These are phyloP conservation scores for Chascanopsetta lugubris DNA, from an alignment of 2,113 vertebrate species.

Conservation along the genomic window DNA sequence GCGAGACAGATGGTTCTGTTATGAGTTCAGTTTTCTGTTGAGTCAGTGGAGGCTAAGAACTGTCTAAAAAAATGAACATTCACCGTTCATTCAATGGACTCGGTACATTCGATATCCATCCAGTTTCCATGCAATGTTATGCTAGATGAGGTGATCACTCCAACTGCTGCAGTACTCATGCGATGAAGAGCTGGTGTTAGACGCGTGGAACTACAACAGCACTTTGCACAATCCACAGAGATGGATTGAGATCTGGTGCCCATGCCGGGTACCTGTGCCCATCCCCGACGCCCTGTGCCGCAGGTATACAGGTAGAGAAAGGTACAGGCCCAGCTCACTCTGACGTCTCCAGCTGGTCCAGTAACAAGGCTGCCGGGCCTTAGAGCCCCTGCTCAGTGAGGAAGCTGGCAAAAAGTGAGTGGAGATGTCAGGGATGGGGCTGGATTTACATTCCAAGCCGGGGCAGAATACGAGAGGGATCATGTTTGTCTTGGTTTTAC, in stretches of 20 bases:
- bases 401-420: constrained; percentile 71
- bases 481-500: constrained; percentile 14
- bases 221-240: constrained; percentile 17
- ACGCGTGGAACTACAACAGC: constrained; percentile 10
- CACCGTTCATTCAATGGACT: neutral
- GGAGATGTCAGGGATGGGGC: constrained; percentile 60
- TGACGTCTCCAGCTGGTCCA: constrained; percentile 74
- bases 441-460: constrained; percentile 54
- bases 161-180: constrained; percentile 33
- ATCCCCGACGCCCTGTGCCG: constrained; percentile 53
- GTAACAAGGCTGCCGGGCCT: constrained; percentile 58
- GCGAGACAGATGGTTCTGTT: neutral
- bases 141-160: constrained; percentile 12
- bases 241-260: neutral
- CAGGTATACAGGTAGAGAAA: constrained; percentile 71
- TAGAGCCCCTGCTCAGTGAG: constrained; percentile 65
- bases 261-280: constrained; percentile 69
- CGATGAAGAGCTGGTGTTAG: constrained; percentile 38
- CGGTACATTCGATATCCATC: neutral
- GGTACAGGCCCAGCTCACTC: constrained; percentile 64
- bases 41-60: constrained; percentile 21
- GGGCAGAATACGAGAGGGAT: constrained; percentile 22
- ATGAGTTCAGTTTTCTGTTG: constrained; percentile 1
- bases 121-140: constrained; percentile 47
- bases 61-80: constrained; percentile 14